Evolutionary conservation across 2,797 vertebrate genomes (phyloP).

Genomic region (Peromyscus eremicus): DNA sequence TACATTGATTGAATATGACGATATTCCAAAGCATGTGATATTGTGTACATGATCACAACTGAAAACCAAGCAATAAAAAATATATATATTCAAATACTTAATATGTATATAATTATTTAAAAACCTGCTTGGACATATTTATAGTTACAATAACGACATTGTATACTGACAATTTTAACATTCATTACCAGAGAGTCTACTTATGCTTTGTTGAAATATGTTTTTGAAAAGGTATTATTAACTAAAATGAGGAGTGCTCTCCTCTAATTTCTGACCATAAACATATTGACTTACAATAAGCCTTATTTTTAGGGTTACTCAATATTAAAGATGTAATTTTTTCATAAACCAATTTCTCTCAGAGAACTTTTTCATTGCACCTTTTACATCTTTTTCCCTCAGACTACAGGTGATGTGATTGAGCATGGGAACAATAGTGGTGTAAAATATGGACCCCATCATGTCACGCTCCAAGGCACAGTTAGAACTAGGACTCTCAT

Average conservation of each 20-base stretch:
- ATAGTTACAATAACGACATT: background rate
- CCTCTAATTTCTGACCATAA: background rate
- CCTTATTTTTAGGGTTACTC: background rate
- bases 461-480: background rate
- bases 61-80: background rate
- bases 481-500: background rate
- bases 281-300: background rate
- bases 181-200: background rate
- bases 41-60: background rate
- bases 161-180: background rate
- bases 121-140: background rate
- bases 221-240: background rate
- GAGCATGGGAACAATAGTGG: background rate
- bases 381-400: background rate
- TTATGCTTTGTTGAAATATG: background rate
- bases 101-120: background rate
- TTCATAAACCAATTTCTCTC: background rate
- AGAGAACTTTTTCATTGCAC: background rate
- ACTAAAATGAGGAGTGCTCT: background rate
- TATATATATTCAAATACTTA: background rate
- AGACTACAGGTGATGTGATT: constrained; percentile 13
- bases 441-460: background rate
- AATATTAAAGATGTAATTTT: background rate
- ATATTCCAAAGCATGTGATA: background rate
- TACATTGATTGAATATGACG: background rate